Evolutionary conservation across 2,888 invertebrate species (phyloP), one percentile per base, ranked within the genome.

Genomic region (Lochmaea crataegi): DNA sequence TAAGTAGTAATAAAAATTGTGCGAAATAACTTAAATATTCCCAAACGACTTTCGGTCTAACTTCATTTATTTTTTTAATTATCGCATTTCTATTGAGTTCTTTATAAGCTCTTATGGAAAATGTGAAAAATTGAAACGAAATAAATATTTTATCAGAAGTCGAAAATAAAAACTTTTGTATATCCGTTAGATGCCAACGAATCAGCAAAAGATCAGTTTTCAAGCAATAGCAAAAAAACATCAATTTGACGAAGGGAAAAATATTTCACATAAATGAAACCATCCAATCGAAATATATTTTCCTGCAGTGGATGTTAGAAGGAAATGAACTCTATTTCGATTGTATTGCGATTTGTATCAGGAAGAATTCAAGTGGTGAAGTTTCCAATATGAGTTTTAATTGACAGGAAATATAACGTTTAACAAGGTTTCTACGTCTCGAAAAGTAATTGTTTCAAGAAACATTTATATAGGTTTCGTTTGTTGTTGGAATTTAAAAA

Each of bases 331-430:
- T 70, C 57, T 32, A 32, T 70, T 70, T 57, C 51, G 64, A 70
- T 65, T 70, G 64, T 70, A 70, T 70, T 57, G 70, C 56, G 45
- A 64, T 64, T 70, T 64, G 56, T 70, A 64, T 63, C 69, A 38
- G 64, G 57, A 57, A 70, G 70, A 56, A 45, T n/a, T 56, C 64
- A 42, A 70, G 64, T 45, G 32, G 51, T 32, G 32, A 51, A 51
- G 68, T 61, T 61, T 70, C 70, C 63, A 70, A 32, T 65, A 12
- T 41, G 64, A 10, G 26, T 57, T 26, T 70, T 70, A 70, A 70
- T 70, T 70, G 64, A 70, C 64, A 56, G 64, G 64, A 70, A 70
- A 70, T 70, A 70, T 70, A 65, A 63, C 56, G 64, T 70, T 70
- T 70, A 64, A 70, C 42, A 38, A 57, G 65, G 45, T 70, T 41